Conservation (phyloP, 1,140 invertebrate species). For the Drosophila watanabei region DNA sequence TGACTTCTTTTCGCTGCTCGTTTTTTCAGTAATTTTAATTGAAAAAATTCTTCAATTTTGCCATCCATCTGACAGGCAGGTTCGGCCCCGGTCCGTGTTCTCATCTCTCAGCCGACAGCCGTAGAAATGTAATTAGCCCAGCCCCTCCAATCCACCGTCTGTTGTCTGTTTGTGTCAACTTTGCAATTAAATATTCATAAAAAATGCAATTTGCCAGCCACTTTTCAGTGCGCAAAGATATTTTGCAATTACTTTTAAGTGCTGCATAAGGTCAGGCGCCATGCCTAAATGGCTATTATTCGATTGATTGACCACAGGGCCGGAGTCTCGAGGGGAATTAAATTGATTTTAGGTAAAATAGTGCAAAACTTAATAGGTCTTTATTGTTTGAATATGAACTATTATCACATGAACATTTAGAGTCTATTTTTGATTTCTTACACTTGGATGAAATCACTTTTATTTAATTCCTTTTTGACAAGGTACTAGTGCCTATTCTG, state of each 20-base stretch:
- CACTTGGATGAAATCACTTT: too few relatives aligned
- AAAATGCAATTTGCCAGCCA: slow-evolving; percentile 74
- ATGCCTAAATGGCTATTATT: slow-evolving; percentile 61
- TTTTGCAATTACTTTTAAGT: slow-evolving; percentile 77
- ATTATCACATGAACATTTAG: too few relatives aligned
- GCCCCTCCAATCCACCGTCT: slow-evolving; percentile 10
- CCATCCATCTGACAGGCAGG: slow-evolving; percentile 63
- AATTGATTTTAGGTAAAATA: not conserved
- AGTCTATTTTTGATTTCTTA: not conserved
- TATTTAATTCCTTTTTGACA: too few relatives aligned
- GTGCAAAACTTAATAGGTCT: not conserved
- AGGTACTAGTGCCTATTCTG: too few relatives aligned
- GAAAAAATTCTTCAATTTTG: slow-evolving; percentile 84
- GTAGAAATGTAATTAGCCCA: slow-evolving; percentile 76
- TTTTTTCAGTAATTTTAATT: slow-evolving; percentile 74
- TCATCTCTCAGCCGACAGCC: slow-evolving; percentile 53
- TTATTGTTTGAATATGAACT: not conserved
- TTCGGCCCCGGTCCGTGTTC: slow-evolving; percentile 12
- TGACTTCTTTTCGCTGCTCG: slow-evolving; percentile 35
- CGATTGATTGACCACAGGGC: slow-evolving; percentile 37
- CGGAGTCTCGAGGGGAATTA: not conserved
- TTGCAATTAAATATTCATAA: slow-evolving; percentile 80
- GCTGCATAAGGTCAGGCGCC: slow-evolving; percentile 60
- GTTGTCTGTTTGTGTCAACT: slow-evolving; percentile 71
- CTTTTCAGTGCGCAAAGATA: slow-evolving; percentile 50